Evolutionary conservation across 2,113 vertebrate genomes (phyloP), one percentile per base, ranked within the genome.

Genomic region (Drymodes brunneopygia): DNA sequence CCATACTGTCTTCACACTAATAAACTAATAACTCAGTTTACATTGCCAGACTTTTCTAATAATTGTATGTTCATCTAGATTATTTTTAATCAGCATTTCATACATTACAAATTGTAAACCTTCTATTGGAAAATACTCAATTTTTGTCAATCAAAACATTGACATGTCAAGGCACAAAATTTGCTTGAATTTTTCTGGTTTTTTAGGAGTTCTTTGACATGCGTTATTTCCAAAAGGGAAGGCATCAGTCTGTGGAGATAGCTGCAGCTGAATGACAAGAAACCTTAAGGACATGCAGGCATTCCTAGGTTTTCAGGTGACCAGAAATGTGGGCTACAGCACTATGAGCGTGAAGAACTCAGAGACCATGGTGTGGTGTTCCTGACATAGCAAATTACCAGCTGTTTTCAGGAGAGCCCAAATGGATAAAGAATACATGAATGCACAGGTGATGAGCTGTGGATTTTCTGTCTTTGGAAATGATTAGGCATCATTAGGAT

Each of bases 251-350:
- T 60, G 95, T 61, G 7, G 90, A 97, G 82, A 89, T 72, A 65
- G 79, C 69, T 9, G 82, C 57, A 60, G 75, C 42, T 62, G 33
- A 53, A 61, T 86, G 45, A 33, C 50, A 17, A 94, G 53, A 67
- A 97, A 97, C 86, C 90, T 98, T 36, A 92, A 97, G 88, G 75
- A 97, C 78, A 98, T 98, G 90, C 97, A 98, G 75, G 83, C 78
- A 4, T 98, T 98, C 95, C 98, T 98, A 81, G 97, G 97, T 62
- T 96, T 98, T 38, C 91, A 95, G 40, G 91, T 98, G 69, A 98
- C 97, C 0, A 98, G 98, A 14, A 96, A 97, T 45, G 40, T 98
- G 79, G 96, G 97, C 94, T 95, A 77, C 2, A 95, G 93, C n/a
- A 98, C 97, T 0, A 40, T 97, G 42, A 95, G 95, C 13, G 60